phyloP scores from a whole-genome alignment of 2,888 invertebrate genomes.

The Belgica antarctica region DNA sequence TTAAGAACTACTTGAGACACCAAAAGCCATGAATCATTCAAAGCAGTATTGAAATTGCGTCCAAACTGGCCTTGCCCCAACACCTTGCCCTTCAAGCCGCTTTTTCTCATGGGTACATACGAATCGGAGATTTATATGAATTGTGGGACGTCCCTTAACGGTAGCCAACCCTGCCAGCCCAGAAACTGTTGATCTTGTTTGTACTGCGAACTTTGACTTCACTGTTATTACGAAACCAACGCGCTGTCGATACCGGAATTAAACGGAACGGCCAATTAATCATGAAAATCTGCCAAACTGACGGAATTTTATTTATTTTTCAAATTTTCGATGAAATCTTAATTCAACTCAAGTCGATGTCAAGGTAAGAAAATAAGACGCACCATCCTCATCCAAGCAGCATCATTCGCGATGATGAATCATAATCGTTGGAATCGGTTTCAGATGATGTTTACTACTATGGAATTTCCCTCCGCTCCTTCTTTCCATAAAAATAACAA shows the following conservation, averaged over 20 bases:
- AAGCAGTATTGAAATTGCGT: no score
- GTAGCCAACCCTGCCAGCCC: neutral
- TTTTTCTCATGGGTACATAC: no score
- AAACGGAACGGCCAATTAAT: neutral
- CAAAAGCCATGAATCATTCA: no score
- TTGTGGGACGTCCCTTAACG: conserved; percentile 27
- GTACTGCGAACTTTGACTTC: neutral
- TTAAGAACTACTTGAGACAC: no score
- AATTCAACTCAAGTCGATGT: neutral
- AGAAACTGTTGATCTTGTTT: conserved; percentile 27
- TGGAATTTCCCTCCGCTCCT: conserved; percentile 14
- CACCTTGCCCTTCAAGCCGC: no score
- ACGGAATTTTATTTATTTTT: conserved; percentile 2
- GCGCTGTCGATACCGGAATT: neutral
- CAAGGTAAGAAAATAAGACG: conserved; percentile 13
- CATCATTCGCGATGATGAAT: neutral
- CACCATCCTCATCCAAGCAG: conserved; percentile 23
- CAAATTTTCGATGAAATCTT: neutral
- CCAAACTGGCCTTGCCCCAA: no score
- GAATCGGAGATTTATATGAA: conserved; percentile 32
- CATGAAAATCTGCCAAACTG: neutral
- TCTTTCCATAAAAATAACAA: neutral
- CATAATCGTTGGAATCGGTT: neutral
- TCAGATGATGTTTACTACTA: neutral
- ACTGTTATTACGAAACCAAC: neutral